Conservation (phyloP, 2,888 invertebrate genomes). For the Heterodera filipjevi region DNA sequence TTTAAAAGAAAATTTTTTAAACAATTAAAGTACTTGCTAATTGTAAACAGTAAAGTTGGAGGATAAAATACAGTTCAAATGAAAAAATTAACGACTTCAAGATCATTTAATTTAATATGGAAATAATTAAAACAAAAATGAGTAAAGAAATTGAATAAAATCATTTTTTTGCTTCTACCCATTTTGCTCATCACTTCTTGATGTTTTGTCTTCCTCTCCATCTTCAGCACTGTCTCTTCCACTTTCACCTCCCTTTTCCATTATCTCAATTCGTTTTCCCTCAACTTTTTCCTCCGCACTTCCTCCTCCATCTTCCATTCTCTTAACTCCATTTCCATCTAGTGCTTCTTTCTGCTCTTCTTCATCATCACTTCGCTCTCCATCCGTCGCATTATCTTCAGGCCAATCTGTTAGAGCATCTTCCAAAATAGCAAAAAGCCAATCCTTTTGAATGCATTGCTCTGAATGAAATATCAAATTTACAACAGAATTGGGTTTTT, state of each 20-base stretch:
- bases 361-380: neutral
- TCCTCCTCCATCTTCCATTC: neutral
- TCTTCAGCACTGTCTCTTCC: conserved; percentile 23
- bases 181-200: no score
- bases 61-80: no score
- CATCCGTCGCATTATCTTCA: conserved; percentile 32
- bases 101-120: no score
- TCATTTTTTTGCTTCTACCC: no score
- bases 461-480: conserved; percentile 43
- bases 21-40: neutral
- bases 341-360: neutral
- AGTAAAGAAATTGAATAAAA: no score
- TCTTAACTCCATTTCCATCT: neutral
- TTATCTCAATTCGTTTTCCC: neutral
- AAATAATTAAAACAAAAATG: no score
- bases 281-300: conserved; percentile 24
- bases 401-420: conserved; percentile 58
- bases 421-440: conserved; percentile 55
- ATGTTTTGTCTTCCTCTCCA: neutral
- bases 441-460: conserved; percentile 46
- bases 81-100: no score
- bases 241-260: conserved; percentile 22
- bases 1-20: neutral
- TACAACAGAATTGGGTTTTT: neutral
- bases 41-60: no score